These are phyloP conservation scores for Herpailurus yagouaroundi DNA, from an alignment of 2,113 vertebrate genomes.

Conservation along the genomic window DNA sequence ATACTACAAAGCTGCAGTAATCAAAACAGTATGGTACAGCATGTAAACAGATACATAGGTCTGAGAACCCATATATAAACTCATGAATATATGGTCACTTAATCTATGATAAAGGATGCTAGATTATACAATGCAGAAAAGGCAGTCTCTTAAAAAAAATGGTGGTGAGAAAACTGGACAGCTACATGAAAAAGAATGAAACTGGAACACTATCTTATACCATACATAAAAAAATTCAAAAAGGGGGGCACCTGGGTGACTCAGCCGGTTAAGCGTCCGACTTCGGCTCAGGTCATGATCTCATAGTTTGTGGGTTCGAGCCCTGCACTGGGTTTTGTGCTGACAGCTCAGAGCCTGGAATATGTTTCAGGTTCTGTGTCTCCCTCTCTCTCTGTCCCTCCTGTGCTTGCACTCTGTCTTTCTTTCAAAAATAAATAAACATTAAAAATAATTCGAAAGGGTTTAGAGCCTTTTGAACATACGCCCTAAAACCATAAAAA, in stretches of 20 bases:
- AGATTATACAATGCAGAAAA: not conserved
- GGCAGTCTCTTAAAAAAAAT: not conserved
- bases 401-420: too few relatives aligned
- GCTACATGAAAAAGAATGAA: not conserved
- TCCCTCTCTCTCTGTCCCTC: too few relatives aligned
- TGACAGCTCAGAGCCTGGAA: too few relatives aligned
- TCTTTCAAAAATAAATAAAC: too few relatives aligned
- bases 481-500: not conserved
- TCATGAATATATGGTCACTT: not conserved
- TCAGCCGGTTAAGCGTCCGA: too few relatives aligned
- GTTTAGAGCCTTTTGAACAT: not conserved
- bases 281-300: too few relatives aligned
- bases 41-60: not conserved
- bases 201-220: not conserved
- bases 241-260: too few relatives aligned
- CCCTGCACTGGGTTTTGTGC: too few relatives aligned
- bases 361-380: too few relatives aligned
- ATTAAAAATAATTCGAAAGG: not conserved
- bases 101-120: not conserved
- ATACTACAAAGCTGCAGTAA: not conserved
- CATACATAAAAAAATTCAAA: not conserved
- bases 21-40: not conserved
- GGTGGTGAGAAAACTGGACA: not conserved
- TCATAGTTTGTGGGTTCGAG: too few relatives aligned
- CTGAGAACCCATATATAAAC: not conserved